phyloP scores from a whole-genome alignment of 2,113 vertebrate species.

The Piprites chloris region DNA sequence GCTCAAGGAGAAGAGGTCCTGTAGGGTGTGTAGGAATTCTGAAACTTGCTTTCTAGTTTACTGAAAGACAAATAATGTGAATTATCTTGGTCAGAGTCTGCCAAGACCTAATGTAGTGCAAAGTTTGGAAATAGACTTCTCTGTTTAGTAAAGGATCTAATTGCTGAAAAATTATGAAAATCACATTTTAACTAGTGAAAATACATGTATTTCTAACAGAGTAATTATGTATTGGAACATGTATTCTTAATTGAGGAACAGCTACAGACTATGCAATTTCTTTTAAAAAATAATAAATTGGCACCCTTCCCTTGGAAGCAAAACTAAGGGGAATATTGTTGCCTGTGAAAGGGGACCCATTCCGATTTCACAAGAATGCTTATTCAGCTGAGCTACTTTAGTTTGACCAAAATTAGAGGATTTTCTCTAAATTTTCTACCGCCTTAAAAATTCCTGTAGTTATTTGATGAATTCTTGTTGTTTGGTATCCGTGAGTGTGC shows the following conservation, averaged over 20 bases:
- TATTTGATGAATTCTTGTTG: not conserved
- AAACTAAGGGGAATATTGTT: not conserved
- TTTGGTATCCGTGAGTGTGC: not conserved
- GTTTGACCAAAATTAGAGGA: not conserved
- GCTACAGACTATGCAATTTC: not conserved
- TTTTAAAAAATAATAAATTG: not conserved
- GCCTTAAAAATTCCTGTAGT: not conserved
- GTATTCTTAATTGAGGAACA: not conserved
- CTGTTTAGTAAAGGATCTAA: not conserved
- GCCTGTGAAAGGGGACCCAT: not conserved
- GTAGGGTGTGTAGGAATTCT: not conserved
- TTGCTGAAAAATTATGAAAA: not conserved
- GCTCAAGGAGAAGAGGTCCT: not conserved
- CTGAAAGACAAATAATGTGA: not conserved
- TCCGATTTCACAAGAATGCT: not conserved
- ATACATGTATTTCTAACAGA: not conserved
- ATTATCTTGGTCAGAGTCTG: not conserved
- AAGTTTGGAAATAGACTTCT: not conserved
- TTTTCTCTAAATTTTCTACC: not conserved
- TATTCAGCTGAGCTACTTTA: not conserved
- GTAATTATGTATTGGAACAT: not conserved
- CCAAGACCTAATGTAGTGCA: not conserved
- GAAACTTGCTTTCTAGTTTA: not conserved
- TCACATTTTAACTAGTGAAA: not conserved
- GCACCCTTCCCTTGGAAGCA: not conserved